phyloP scores from a whole-genome alignment of 2,113 vertebrate genomes.

The Mirza zaza region DNA sequence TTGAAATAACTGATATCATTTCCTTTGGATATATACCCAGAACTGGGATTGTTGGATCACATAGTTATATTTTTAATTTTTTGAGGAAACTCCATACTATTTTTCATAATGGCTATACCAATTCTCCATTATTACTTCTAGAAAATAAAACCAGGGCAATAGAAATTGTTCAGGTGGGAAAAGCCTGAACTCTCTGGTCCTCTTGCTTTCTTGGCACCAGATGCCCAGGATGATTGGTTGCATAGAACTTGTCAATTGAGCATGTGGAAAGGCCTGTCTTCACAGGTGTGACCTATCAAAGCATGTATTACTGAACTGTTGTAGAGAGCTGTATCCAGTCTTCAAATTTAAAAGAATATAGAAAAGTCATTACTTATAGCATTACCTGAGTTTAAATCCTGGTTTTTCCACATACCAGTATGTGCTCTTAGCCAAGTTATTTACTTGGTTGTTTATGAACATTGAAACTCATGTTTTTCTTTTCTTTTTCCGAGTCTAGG shows the following conservation, averaged over 20 bases:
- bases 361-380: not conserved
- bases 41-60: not conserved
- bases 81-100: not conserved
- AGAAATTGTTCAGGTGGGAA: not conserved
- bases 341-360: not conserved
- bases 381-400: not conserved
- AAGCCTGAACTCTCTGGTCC: not conserved
- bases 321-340: not conserved
- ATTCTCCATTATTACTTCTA: not conserved
- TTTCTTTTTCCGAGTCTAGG: no score
- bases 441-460: not conserved
- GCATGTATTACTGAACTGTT: not conserved
- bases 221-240: not conserved
- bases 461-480: not conserved
- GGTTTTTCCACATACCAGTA: not conserved
- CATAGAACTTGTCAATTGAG: not conserved
- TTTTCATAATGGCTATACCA: not conserved
- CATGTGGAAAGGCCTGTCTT: not conserved
- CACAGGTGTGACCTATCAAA: not conserved
- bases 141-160: not conserved
- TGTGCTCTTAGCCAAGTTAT: not conserved
- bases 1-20: not conserved
- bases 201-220: not conserved
- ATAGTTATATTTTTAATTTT: not conserved
- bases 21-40: not conserved